Evolutionary conservation across 2,888 invertebrate genomes (phyloP), one percentile per base, ranked within the genome.

Genomic region (Drosophila niveifrons): DNA sequence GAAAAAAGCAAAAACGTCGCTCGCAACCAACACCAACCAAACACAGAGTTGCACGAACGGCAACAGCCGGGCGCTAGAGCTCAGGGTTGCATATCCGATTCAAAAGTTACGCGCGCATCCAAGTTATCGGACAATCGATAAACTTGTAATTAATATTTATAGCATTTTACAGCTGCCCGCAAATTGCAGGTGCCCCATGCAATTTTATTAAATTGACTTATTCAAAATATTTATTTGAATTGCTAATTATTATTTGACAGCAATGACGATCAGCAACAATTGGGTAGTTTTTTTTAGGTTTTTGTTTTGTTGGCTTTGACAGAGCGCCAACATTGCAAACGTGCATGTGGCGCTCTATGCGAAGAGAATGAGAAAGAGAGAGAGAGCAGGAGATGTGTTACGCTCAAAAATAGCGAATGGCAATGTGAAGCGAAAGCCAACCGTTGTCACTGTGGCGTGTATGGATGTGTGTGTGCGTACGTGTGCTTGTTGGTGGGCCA

Each of bases 401-500:
- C 72, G 80, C 85, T 85, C 85, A 79, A 87, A 87, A 72, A 81
- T 80, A 85, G 84, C 84, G 84, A 85, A 85, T 70, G 67, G 72
- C 72, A 66, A 82, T 82, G 86, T 75, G 75, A 88, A 80, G 83
- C 83, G 73, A 69, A 83, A 55, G 56, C 66, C 53, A 78, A 78
- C 70, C 67, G 65, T 65, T 79, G 61, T 78, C 75, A 63, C 13
- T 48, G 46, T 50, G 39, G 4, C 36, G 39, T 65, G 34, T 23
- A 47, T 53, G 55, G 63, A 57, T 23, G 51, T 53, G 55, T 65
- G 62, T 29, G 50, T 59, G 63, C 43, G 64, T 66, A 43, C 72
- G 50, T 39, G 51, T 56, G 51, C 17, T 50, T 53, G 76, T 71
- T 46, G 68, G 70, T 71, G 66, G 48, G 59, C 44, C 59, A 48